phyloP scores from a whole-genome alignment of 2,113 vertebrate species.

The Corvus hawaiiensis region DNA sequence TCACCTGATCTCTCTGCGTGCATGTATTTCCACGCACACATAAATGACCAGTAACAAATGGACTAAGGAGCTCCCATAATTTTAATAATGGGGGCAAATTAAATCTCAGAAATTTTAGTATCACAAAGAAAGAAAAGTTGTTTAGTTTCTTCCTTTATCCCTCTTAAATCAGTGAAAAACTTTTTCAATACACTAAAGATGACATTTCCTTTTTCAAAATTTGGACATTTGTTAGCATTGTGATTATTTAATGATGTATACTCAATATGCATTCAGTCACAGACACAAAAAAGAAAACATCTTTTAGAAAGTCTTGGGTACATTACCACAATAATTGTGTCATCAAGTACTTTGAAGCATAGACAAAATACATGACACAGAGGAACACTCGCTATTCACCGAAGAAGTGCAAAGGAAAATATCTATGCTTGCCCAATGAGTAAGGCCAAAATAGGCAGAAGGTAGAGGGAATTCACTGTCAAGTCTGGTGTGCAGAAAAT shows the following conservation, averaged over 20 bases:
- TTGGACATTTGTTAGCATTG: neutral
- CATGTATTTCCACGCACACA: neutral
- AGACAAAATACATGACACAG: neutral
- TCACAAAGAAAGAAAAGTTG: neutral
- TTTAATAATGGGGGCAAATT: neutral
- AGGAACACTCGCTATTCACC: neutral
- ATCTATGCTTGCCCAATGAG: neutral
- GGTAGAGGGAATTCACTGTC: neutral
- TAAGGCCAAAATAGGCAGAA: neutral
- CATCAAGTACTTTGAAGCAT: neutral
- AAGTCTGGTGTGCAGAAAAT: neutral
- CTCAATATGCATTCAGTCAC: neutral
- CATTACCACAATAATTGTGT: neutral
- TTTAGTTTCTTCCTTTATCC: neutral
- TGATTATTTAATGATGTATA: neutral
- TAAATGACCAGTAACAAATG: neutral
- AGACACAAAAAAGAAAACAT: neutral
- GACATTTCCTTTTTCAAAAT: neutral
- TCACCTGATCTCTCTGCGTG: neutral
- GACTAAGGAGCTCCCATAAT: neutral
- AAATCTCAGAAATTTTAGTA: neutral
- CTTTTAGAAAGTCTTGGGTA: conserved; percentile 15
- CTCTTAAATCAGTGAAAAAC: neutral
- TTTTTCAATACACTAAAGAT: neutral
- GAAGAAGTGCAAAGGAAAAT: neutral